Conservation (phyloP, 2,797 vertebrate species). For the Halcyon chelicuti region DNA sequence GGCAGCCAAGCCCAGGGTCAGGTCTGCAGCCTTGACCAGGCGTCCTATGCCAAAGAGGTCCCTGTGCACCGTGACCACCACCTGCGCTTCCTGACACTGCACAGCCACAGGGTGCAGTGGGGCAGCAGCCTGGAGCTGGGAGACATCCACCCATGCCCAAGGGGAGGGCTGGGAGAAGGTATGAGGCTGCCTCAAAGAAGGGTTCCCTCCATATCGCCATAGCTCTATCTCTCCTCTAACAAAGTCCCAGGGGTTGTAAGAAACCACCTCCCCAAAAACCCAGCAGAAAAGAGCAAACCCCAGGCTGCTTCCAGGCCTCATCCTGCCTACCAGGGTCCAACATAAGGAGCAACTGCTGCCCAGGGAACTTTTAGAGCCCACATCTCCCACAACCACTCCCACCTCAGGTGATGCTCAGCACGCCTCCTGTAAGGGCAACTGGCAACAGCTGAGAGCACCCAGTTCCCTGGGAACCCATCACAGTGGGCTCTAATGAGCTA, state of each 20-base stretch:
- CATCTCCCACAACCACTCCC: neutral
- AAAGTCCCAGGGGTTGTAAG: neutral
- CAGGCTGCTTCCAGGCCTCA: neutral
- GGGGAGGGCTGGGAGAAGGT: neutral
- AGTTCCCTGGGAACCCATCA: neutral
- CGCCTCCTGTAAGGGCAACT: neutral
- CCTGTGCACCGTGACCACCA: neutral
- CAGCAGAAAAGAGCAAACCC: neutral
- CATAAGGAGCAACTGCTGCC: rapidly evolving
- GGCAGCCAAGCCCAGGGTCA: neutral
- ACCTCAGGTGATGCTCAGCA: neutral
- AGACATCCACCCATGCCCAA: neutral
- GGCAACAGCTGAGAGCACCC: neutral
- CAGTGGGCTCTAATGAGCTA: neutral
- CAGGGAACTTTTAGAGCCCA: neutral
- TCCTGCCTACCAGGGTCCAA: neutral
- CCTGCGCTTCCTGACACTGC: neutral
- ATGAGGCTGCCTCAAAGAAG: neutral
- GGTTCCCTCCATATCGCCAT: neutral
- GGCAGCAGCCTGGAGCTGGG: neutral
- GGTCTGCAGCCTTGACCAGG: neutral
- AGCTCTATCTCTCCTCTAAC: neutral
- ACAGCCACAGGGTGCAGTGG: neutral
- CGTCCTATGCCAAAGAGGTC: neutral
- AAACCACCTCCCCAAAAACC: neutral